A percentile compares a stretch with the other conserved stretches of the same genome.
Conservation (phyloP, 2,113 vertebrate species). For the Rallus limicola region DNA sequence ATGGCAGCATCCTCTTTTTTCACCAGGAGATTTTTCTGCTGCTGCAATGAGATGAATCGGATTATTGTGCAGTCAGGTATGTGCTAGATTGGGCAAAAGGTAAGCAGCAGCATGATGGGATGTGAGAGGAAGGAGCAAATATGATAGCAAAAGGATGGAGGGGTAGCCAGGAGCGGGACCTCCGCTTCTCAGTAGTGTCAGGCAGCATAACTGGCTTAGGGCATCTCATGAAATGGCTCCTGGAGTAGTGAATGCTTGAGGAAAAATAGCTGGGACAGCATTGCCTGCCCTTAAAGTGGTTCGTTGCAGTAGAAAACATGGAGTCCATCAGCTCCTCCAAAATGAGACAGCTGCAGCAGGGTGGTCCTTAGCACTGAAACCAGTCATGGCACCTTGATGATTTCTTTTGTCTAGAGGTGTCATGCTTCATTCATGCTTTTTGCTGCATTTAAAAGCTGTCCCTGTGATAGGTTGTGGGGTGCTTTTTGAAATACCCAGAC, state of each 20-base stretch:
- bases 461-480: not conserved
- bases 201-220: not conserved
- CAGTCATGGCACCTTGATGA: not conserved
- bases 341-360: not conserved
- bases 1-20: not conserved
- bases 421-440: not conserved
- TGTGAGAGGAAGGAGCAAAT: not conserved
- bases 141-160: not conserved
- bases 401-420: not conserved
- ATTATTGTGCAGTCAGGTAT: constrained; percentile 43
- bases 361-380: not conserved
- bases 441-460: not conserved
- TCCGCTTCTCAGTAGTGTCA: not conserved
- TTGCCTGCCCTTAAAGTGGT: not conserved
- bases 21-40: constrained; percentile 13
- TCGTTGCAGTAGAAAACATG: not conserved
- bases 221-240: not conserved
- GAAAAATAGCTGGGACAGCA: not conserved
- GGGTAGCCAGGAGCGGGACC: not conserved
- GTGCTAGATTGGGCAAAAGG: constrained; percentile 31
- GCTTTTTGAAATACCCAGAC: not conserved
- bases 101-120: not conserved
- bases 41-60: constrained; percentile 12
- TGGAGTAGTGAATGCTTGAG: not conserved
- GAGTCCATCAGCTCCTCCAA: not conserved